A percentile compares a stretch with the other conserved stretches of the same genome.
Evolutionary conservation across 2,888 invertebrate genomes (phyloP).

Genomic region (Falcaria lacertinaria): DNA sequence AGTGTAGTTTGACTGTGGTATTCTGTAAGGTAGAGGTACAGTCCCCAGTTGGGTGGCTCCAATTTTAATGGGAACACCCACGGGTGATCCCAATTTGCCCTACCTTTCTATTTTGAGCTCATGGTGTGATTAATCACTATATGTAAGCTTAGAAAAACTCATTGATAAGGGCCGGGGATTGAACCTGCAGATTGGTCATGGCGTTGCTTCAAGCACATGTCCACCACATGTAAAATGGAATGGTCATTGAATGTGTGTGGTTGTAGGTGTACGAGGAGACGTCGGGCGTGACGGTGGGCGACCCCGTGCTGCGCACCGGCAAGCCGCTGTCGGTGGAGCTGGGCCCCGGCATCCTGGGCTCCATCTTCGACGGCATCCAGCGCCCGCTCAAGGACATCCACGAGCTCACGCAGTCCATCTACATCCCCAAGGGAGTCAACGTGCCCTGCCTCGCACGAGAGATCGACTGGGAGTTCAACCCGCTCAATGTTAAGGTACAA

Average conservation of each 20-base stretch:
- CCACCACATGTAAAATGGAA: not conserved
- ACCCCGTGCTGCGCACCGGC: constrained; percentile 98
- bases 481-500: constrained; percentile 85
- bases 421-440: constrained; percentile 99
- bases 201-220: too few relatives aligned
- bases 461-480: constrained; percentile 94
- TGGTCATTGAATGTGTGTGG: not conserved
- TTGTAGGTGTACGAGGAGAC: constrained; percentile 93
- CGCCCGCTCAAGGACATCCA: constrained; percentile 98
- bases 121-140: too few relatives aligned
- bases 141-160: too few relatives aligned
- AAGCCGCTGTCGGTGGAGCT: constrained; percentile 99
- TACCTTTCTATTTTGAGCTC: too few relatives aligned
- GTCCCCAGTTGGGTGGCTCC: too few relatives aligned
- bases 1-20: too few relatives aligned
- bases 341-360: constrained; percentile 99
- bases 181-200: too few relatives aligned
- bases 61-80: too few relatives aligned
- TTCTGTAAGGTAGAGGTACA: too few relatives aligned
- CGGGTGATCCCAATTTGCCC: too few relatives aligned
- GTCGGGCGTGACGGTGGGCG: constrained; percentile 99
- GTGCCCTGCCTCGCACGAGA: constrained; percentile 92
- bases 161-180: too few relatives aligned
- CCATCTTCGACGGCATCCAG: constrained; percentile 99
- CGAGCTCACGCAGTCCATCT: constrained; percentile 96